Evolutionary conservation across 2,797 vertebrate species (phyloP).

Genomic region (Allobates femoralis): DNA sequence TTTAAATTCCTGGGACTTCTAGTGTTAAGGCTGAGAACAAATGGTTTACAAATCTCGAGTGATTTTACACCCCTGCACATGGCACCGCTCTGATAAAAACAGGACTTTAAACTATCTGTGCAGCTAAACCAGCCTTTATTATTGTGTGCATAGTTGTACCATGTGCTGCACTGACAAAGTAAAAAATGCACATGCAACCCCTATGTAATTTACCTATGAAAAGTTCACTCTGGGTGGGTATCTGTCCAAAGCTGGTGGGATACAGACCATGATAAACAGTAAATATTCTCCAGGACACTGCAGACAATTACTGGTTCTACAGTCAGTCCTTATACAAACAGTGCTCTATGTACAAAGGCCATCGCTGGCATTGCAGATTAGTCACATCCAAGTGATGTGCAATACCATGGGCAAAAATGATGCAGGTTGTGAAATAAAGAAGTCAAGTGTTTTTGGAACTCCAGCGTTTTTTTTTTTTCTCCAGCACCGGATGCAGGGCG

Average conservation of each 20-base stretch:
- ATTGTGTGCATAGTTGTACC: neutral
- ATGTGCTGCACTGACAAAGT: too few relatives aligned
- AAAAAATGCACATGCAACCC: neutral
- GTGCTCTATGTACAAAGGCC: neutral
- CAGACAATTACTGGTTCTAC: neutral
- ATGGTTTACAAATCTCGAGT: slow-evolving; percentile 6
- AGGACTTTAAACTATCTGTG: slow-evolving; percentile 38
- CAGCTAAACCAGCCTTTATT: slow-evolving; percentile 47
- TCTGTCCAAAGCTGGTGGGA: too few relatives aligned
- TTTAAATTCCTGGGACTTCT: too few relatives aligned
- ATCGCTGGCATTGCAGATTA: neutral
- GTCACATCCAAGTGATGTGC: too few relatives aligned
- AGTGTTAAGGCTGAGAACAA: neutral
- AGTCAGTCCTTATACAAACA: neutral
- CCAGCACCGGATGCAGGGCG: too few relatives aligned
- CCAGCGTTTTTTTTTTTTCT: too few relatives aligned
- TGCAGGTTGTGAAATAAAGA: too few relatives aligned
- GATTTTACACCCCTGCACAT: slow-evolving; percentile 19
- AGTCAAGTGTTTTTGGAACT: too few relatives aligned
- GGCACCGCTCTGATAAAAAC: slow-evolving; percentile 42
- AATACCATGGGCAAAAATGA: neutral
- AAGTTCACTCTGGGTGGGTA: too few relatives aligned
- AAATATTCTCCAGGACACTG: too few relatives aligned
- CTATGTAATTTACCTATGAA: neutral
- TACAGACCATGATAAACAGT: too few relatives aligned